Evolutionary conservation across 2,888 invertebrate species (phyloP).

Genomic region (Noctuana brunneofusca): DNA sequence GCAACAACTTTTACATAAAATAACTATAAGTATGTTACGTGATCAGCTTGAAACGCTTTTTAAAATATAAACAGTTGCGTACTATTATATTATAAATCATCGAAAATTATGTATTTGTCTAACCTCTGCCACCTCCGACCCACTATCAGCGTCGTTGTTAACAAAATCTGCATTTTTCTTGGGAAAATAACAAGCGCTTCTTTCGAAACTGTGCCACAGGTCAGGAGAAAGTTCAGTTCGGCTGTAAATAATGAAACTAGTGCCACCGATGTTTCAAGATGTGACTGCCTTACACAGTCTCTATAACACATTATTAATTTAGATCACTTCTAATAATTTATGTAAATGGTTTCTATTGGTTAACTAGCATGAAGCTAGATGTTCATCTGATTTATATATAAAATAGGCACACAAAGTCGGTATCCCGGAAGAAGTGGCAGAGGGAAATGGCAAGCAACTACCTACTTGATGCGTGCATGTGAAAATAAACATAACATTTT

Average conservation of each 20-base stretch:
- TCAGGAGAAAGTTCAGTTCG: conserved; percentile 73
- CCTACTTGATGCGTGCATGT: no score
- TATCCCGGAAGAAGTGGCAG: no score
- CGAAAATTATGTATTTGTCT: conserved; percentile 37
- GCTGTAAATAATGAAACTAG: conserved; percentile 43
- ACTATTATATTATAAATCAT: conserved; percentile 38
- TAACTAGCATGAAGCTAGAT: not conserved
- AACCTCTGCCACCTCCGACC: conserved; percentile 59
- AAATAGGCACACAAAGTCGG: no score
- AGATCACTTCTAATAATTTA: conserved; percentile 1
- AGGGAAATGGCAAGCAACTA: no score
- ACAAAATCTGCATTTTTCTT: conserved; percentile 63
- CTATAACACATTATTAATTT: not conserved
- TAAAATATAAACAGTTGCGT: conserved; percentile 38
- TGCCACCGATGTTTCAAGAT: conserved; percentile 40
- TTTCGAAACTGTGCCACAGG: conserved; percentile 70
- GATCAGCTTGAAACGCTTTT: conserved; percentile 35
- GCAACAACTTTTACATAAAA: conserved; percentile 30
- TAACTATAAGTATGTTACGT: conserved; percentile 21
- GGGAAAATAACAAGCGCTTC: conserved; percentile 49
- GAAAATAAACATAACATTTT: no score
- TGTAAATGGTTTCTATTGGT: conserved; percentile 1
- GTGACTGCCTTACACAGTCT: conserved; percentile 37
- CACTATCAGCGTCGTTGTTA: conserved; percentile 49
- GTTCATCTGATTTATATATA: not conserved